A percentile compares a stretch with the other conserved stretches of the same genome.
Conservation (phyloP, 2,797 vertebrate genomes). For the Limnodromus scolopaceus region DNA sequence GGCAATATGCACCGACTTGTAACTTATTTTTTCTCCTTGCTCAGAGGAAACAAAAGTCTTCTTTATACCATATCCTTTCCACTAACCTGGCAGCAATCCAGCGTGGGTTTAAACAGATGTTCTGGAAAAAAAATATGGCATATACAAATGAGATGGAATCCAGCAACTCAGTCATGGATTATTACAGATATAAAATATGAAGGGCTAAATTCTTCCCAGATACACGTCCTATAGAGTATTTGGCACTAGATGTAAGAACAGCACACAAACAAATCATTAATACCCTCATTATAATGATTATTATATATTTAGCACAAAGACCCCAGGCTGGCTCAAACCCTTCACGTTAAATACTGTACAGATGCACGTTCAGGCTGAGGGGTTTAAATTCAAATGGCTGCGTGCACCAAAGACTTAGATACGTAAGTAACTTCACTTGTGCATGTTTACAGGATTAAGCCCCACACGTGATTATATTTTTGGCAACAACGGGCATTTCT, state of each 20-base stretch:
- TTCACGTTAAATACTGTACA: slow-evolving; percentile 27
- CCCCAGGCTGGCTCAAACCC: slow-evolving; percentile 54
- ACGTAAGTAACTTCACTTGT: slow-evolving; percentile 32
- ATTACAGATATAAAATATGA: slow-evolving; percentile 67
- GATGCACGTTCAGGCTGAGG: slow-evolving; percentile 44
- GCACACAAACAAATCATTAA: slow-evolving; percentile 70
- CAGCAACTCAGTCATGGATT: slow-evolving; percentile 68
- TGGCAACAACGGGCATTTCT: not conserved
- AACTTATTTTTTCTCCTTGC: slow-evolving; percentile 65
- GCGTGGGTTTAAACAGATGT: slow-evolving; percentile 72
- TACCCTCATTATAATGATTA: slow-evolving; percentile 64
- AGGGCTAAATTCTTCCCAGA: slow-evolving; percentile 63
- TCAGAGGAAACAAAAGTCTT: slow-evolving; percentile 67
- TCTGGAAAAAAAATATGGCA: slow-evolving; percentile 70
- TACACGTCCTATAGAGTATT: slow-evolving; percentile 40
- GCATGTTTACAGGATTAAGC: slow-evolving; percentile 37
- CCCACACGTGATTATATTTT: not conserved
- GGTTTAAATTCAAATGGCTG: slow-evolving; percentile 25
- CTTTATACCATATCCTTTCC: slow-evolving; percentile 71
- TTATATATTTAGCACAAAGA: slow-evolving; percentile 69
- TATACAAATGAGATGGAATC: slow-evolving; percentile 68
- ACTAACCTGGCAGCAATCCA: slow-evolving; percentile 68
- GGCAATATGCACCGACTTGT: slow-evolving; percentile 58
- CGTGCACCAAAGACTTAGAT: slow-evolving; percentile 4
- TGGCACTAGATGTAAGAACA: slow-evolving; percentile 64